Base-by-base conservation (phyloP, 2,888 invertebrate species). In the Polydesmus complanatus region DNA sequence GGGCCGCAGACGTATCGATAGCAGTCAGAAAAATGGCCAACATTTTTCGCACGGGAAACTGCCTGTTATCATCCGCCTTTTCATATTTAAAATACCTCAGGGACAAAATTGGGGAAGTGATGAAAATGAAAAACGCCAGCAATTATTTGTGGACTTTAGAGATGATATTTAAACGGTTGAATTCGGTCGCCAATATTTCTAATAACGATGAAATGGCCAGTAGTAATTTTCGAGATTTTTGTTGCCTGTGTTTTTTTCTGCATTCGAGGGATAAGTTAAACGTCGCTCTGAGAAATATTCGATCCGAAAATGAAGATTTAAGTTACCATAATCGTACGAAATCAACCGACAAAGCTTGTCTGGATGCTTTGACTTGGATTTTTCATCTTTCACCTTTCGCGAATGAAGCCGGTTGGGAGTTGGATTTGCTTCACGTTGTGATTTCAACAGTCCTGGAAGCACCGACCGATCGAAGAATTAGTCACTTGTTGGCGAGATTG, bases 351-450 rank as follows among this genome's bases (percentile, higher is more conserved):
- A 37, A 37, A 37, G 37, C 37, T 14, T 37, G 37, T 37, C 14
- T 37, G 14, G 37, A 57, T 19, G 50, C 51, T 3, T 25, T 57
- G 25, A 21, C 23, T 22, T 57, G 58, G 58, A 50, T 50, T 2
- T 19, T 25, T 1, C 58, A 57, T 37, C 26, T 57, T 25, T 19
- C 50, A 23, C 49, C 58, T 19, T 57, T 57, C 47, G 22, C 23
- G 1, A 25, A 50, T 2, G 25, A n/a, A 25, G 25, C 3, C 14
- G 58, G 27, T 21, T 57, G 58, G 58, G 27, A 25, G 23, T 21
- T 49, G 5, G 37, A 37, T 8, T 23, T 57, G 2, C 47, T 50
- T 27, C 49, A 57, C 47, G 14, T 57, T 23, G 50, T 57, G 2
- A 26, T 50, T 22, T 57, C 58, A 2, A 26, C 47, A 2, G 37